Conservation (phyloP, 2,888 invertebrate genomes). For the Hecatera dysodea region DNA sequence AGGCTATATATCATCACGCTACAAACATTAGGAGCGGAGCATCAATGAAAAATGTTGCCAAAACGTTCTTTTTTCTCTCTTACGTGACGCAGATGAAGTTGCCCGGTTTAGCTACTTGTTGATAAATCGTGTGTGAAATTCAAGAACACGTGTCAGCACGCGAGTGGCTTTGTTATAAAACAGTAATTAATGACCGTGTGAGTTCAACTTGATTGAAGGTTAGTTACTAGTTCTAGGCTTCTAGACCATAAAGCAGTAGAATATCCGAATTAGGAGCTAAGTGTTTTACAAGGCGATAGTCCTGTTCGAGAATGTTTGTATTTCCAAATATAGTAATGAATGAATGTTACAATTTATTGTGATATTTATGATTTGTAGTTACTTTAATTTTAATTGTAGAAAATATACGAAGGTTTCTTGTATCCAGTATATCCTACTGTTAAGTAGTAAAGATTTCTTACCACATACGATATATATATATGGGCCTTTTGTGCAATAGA, state of each 20-base stretch:
- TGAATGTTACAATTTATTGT: neutral
- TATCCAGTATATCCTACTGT: too few relatives aligned
- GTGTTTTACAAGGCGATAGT: neutral
- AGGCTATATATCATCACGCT: too few relatives aligned
- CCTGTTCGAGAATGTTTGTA: neutral
- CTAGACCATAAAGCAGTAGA: slow-evolving; percentile 6
- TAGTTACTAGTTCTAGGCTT: slow-evolving; percentile 18
- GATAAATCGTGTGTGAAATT: slow-evolving; percentile 70
- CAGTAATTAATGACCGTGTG: slow-evolving; percentile 55
- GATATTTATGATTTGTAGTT: neutral
- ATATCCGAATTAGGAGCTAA: neutral
- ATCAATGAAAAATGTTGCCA: too few relatives aligned
- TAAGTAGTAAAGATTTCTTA: too few relatives aligned
- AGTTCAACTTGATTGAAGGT: slow-evolving; percentile 52
- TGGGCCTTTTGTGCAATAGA: too few relatives aligned
- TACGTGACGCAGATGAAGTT: too few relatives aligned
- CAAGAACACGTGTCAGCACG: slow-evolving; percentile 52
- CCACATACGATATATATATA: too few relatives aligned
- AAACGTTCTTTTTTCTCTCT: too few relatives aligned
- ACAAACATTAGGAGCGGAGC: too few relatives aligned
- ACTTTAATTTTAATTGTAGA: neutral
- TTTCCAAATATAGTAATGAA: neutral
- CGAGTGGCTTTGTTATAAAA: slow-evolving; percentile 42
- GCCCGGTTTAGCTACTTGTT: too few relatives aligned
- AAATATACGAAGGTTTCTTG: too few relatives aligned